A percentile compares a stretch with the other conserved stretches of the same genome.
Conservation (phyloP, 2,888 invertebrate species). For the Ernsta delagoae region DNA sequence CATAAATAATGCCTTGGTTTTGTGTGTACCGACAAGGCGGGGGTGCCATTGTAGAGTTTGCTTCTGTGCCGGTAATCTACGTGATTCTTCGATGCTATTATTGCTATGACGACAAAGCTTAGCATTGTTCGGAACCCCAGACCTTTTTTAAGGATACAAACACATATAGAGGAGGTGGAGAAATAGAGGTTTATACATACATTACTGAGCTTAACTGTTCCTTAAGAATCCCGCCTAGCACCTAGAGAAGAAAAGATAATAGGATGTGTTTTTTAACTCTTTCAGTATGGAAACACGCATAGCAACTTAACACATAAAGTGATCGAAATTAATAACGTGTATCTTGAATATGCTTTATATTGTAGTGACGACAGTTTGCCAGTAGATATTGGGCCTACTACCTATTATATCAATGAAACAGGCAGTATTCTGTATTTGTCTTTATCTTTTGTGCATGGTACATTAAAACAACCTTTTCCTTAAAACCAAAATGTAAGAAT, state of each 20-base stretch:
- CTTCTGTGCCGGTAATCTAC: constrained; percentile 60
- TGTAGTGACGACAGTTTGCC: no score
- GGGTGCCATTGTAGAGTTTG: constrained; percentile 58
- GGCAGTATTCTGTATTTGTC: no score
- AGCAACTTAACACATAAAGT: no score
- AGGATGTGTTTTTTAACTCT: no score
- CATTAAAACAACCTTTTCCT: constrained; percentile 27
- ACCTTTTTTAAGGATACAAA: constrained; percentile 50
- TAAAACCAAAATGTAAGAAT: constrained; percentile 26
- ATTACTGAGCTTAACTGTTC: not conserved
- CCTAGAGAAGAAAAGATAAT: no score
- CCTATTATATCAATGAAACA: not conserved
- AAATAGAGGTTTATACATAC: constrained; percentile 31
- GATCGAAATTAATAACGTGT: no score
- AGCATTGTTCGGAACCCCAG: constrained; percentile 57
- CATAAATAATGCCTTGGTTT: constrained; percentile 42
- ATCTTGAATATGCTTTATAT: no score
- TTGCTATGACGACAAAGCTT: constrained; percentile 66
- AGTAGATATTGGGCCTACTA: no score
- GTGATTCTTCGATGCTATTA: constrained; percentile 61
- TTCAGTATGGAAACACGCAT: no score
- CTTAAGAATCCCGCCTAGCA: no score
- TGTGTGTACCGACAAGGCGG: constrained; percentile 48
- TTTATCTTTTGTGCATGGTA: no score
- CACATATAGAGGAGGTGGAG: constrained; percentile 45